Conservation (phyloP, 1,140 invertebrate genomes). For the Plutomurus gul region DNA sequence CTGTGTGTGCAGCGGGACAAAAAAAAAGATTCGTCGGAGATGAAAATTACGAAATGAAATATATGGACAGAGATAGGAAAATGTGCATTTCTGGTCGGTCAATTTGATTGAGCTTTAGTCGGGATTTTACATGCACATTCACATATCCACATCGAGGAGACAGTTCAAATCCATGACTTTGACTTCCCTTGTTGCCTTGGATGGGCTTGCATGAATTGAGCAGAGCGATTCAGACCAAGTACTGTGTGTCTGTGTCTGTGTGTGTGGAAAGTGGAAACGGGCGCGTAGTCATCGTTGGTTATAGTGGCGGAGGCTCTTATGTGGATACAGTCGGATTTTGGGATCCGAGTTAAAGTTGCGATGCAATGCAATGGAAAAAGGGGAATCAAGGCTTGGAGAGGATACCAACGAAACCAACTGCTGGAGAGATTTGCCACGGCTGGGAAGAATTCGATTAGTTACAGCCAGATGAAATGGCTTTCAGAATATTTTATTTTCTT, state of each 20-base stretch:
- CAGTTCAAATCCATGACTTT: not conserved
- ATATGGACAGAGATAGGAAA: not conserved
- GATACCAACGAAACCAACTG: constrained; percentile 4
- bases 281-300: not conserved
- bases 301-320: not conserved
- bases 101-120: not conserved
- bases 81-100: constrained; percentile 2
- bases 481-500: constrained; percentile 49
- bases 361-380: not conserved
- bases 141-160: not conserved
- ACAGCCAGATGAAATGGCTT: constrained; percentile 52
- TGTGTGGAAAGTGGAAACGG: not conserved
- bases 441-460: constrained; percentile 53
- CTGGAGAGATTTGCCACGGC: constrained; percentile 50
- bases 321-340: constrained; percentile 4
- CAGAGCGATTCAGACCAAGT: not conserved
- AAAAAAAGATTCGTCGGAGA: no score
- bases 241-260: not conserved
- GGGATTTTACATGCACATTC: not conserved
- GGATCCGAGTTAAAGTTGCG: not conserved
- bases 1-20: not conserved
- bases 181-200: constrained; percentile 8
- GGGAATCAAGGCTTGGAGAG: not conserved
- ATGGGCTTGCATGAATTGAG: not conserved
- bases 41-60: constrained; percentile 12